Conservation (phyloP, 2,113 vertebrate genomes). For the Bubo blakistoni region DNA sequence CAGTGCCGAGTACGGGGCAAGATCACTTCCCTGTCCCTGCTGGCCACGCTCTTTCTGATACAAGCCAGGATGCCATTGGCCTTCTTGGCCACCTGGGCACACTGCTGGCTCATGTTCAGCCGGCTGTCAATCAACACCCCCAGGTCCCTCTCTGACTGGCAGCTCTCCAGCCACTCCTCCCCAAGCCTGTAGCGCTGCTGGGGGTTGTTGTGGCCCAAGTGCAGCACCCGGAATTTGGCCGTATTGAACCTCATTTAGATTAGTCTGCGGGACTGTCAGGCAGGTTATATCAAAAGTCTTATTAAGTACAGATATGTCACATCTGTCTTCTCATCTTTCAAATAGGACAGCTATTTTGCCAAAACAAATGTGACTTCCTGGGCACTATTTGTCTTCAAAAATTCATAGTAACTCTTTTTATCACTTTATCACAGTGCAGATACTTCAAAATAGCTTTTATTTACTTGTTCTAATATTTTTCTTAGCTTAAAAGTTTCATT, state of each 20-base stretch:
- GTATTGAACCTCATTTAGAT: not conserved
- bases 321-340: not conserved
- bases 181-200: no score
- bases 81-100: no score
- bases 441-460: not conserved
- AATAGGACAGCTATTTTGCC: not conserved
- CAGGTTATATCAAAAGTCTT: not conserved
- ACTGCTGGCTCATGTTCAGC: no score
- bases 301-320: not conserved
- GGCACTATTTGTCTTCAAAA: not conserved
- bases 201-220: no score
- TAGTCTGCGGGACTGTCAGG: rapidly evolving
- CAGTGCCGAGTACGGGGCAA: no score
- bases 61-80: no score
- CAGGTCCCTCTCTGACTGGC: no score
- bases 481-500: not conserved
- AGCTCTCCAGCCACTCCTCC: no score
- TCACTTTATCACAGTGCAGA: not conserved
- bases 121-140: no score
- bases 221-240: no score
- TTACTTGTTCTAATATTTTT: not conserved
- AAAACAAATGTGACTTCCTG: not conserved
- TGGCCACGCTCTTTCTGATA: no score
- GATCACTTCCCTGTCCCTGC: no score
- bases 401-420: not conserved